These are phyloP conservation scores for Gila robusta DNA, from an alignment of 2,797 vertebrate genomes.

Conservation along the genomic window DNA sequence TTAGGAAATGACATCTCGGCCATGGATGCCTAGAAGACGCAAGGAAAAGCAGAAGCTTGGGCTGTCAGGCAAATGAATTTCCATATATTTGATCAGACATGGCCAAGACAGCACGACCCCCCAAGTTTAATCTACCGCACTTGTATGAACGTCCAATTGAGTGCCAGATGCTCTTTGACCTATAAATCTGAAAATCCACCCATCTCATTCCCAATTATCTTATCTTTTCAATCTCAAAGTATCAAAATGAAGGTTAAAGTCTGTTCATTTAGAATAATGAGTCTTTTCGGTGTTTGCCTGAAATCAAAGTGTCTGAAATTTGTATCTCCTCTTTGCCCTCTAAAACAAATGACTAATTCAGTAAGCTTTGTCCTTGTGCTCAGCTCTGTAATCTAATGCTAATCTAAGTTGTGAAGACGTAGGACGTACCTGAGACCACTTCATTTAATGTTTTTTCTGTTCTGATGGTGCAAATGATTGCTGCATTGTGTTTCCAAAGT, in stretches of 20 bases:
- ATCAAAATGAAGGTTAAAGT: slow-evolving; percentile 40
- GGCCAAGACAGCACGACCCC: slow-evolving; percentile 32
- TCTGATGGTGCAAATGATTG: neutral
- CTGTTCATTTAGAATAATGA: slow-evolving; percentile 34
- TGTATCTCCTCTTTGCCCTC: neutral
- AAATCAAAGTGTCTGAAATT: slow-evolving; percentile 10
- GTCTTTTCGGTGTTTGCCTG: neutral
- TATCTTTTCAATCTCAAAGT: neutral
- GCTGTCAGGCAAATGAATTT: slow-evolving; percentile 44
- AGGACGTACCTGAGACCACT: slow-evolving; percentile 36
- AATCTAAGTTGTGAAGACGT: slow-evolving; percentile 32
- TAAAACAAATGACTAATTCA: slow-evolving; percentile 36
- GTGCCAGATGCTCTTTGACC: slow-evolving; percentile 45
- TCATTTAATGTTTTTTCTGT: slow-evolving; percentile 18
- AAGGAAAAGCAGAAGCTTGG: slow-evolving; percentile 17
- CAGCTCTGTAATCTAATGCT: slow-evolving; percentile 53
- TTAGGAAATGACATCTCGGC: slow-evolving; percentile 19
- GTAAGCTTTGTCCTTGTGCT: slow-evolving; percentile 57
- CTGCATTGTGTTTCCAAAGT: neutral
- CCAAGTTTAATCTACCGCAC: slow-evolving; percentile 37
- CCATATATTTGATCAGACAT: slow-evolving; percentile 53
- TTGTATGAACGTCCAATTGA: slow-evolving; percentile 31
- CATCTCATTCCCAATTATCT: neutral
- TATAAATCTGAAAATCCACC: slow-evolving; percentile 30
- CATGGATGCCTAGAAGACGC: slow-evolving; percentile 26